Evolutionary conservation across 2,888 invertebrate species (phyloP), one percentile per base, ranked within the genome.

Genomic region (Lochmaea capreae): DNA sequence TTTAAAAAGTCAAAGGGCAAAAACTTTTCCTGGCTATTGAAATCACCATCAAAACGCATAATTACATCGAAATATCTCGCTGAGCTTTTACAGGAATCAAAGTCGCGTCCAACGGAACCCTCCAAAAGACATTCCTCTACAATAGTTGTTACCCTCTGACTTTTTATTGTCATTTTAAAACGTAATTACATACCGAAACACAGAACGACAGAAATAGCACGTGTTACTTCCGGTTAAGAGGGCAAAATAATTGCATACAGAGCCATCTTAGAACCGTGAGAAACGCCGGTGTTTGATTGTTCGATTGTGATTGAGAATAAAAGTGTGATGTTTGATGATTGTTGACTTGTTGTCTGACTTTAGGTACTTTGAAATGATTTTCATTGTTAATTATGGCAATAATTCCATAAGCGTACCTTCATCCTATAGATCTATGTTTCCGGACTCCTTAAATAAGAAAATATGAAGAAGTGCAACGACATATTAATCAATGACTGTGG

Each of bases 211-310:
- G 79, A 75, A 79, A 80, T 80, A 79, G 81, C 84, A 84, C 84
- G 84, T 85, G 84, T 81, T 83, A 84, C 83, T 85, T 85, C 85
- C 85, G 84, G 84, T 84, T 80, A 77, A 81, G 77, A 80, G 83
- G 83, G 81, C 79, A 79, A 82, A 74, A 83, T 83, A 83, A 84
- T 84, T 83, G 80, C 76, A 58, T 68, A 74, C 62, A 70, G 73
- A 81, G 83, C 79, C 82, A 84, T 84, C 84, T 84, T 83, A 85
- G 84, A 85, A 82, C 79, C 85, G 85, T 85, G 85, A 81, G 85
- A 85, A 85, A 71, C 75, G 62, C n/a, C 62, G 62, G 62, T 63
- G 43, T 63, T 63, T 43, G 62, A 63, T 63, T 63, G 62, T 63
- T 70, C n/a, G 43, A 52, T 68, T 69, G 59, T 39, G 42, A 62